Evolutionary conservation across 2,797 vertebrate species (phyloP), one percentile per base, ranked within the genome.

Genomic region (Dromococcyx pavoninus): DNA sequence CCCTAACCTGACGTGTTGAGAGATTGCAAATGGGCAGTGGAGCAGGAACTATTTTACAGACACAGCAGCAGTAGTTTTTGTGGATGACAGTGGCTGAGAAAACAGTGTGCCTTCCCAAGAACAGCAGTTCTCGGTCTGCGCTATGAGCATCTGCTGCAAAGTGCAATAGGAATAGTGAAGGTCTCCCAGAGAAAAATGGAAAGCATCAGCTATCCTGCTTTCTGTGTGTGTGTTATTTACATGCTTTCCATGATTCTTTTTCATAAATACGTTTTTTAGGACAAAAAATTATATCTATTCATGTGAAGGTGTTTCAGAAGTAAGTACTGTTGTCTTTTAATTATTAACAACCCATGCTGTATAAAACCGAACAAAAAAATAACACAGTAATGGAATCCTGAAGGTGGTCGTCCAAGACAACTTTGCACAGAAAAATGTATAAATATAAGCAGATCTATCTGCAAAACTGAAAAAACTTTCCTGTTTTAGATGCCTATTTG

Each of bases 41-140:
- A 94, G 86, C 73, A 62, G 17, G 53, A 69, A 92, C 37, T 43
- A 66, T 87, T 91, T 94, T 91, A 78, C 82, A 54, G 64, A 61
- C 71, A 94, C 92, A 76, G 91, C 88, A 93, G 86, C 58, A 66
- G 53, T 58, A 17, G 1, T 41, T 91, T 88, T 71, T 88, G 67
- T 73, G 76, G 54, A 51, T 81, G 67, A 51, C 25, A 85, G 78
- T 51, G 64, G 19, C 75, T 70, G 78, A 93, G 67, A 73, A 72
- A 81, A 85, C 64, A 41, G 39, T 14, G 10, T 41, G 54, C 54
- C 70, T 94, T 77, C 67, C 13, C 28, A 64, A 66, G 64, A 73
- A 43, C 46, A 73, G 4, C 50, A 43, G 51, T 56, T 80, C 50
- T 14, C 56, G 37, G 30, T 69, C 48, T 94, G 51, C 0, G 0